Base-by-base conservation (phyloP, 2,888 invertebrate genomes). In the Emmelina monodactyla region DNA sequence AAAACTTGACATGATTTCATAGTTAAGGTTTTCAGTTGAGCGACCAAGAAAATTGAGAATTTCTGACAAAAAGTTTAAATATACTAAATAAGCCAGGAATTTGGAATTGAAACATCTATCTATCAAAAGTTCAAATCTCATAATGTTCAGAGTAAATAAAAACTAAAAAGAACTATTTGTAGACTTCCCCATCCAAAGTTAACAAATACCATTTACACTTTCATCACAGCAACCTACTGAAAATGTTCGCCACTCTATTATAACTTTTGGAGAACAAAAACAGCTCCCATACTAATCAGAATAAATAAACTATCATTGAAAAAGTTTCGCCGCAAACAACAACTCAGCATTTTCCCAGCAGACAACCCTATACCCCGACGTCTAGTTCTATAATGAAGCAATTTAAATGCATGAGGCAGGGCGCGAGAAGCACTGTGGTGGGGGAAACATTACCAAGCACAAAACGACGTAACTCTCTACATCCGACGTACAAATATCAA, bases 371-470 rank as follows among this genome's bases (percentile, higher is more conserved):
- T 48, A 51, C 49, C 51, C 55, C 59, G 61, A 55, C 66, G 73
- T 76, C 76, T 76, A 73, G 69, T 67, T 69, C 73, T 58, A 70
- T 81, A 81, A 81, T 81, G 81, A 81, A 81, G 81, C 80, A 81
- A 81, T 81, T 80, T 81, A 81, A 81, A 81, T 81, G 81, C 81
- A 81, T 81, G 80, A 81, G 78, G 78, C 73, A 79, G 79, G 79
- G 78, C 76, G 72, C 69, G 76, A 71, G 71, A 62, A 64, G 52
- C 59, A 58, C 53, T 58, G 11, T 70, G 76, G 76, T 64, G 78
- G 78, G 79, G 76, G 64, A 58, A 63, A 41, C 41, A 38, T n/a
- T 40, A 43, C 45, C 45, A 46, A 45, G 39, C 44, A 42, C 43
- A 40, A 47, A 64, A 52, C 22, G 52, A 36, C 55, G 31, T 52